Base-by-base conservation (phyloP, 1,140 invertebrate genomes). In the Mizuhopecten yessoensis region DNA sequence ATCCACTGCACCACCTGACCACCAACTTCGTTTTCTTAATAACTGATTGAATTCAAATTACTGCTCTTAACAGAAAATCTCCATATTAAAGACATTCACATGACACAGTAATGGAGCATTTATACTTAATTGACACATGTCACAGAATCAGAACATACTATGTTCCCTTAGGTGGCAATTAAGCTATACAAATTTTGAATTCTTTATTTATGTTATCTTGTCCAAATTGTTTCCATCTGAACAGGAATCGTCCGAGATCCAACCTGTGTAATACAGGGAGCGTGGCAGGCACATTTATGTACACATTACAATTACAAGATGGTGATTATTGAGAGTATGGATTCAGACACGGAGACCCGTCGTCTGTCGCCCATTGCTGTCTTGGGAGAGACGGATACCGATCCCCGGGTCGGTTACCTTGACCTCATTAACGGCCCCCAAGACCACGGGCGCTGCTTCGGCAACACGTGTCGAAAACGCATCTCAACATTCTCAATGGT, bases 391-490 rank as follows among this genome's bases (percentile, higher is more conserved):
- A 45, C 87, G 88, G 87, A 86, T 34, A 45, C 42, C 42, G 57
- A 5, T 39, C 36, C 36, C 5, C 36, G 92, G 29, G 94, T 95
- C 5, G 94, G 93, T 13, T 96, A 96, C 88, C 86, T 96, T 42
- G 96, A 96, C 90, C 94, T 96, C 7, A 95, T 96, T 29, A 96
- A 96, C 92, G 96, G 96, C 13, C 96, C 96, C 23, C 94, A 96
- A 93, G 96, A 96, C 90, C 95, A 96, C 88, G 96, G 96, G n/a
- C 96, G 95, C 95, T 96, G 96, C 92, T 92, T 89, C 34, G 95
- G 96, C 20, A 96, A 96, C 87, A 96, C 96, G 3, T 96, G 96
- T 92, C 93, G 94, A 86, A 95, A 95, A 88, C 91, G 96, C 33
- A 86, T 96, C 2, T 96, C 96, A 23, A 95, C 95, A n/a, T 96